Conservation (phyloP, 2,888 invertebrate species). For the Catocala nupta region DNA sequence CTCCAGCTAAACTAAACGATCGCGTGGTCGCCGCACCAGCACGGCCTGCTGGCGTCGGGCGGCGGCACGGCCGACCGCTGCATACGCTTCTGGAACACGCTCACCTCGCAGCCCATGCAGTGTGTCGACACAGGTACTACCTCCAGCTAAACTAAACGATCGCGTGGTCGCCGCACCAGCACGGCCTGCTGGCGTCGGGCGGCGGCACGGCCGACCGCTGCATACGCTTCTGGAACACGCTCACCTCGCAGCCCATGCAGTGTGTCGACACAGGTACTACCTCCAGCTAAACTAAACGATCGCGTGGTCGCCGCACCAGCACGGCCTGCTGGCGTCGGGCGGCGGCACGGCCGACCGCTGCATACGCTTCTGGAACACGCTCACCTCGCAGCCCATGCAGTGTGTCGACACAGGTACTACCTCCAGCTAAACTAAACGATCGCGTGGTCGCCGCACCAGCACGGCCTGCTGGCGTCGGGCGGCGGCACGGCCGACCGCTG, state of each 20-base stretch:
- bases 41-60: constrained; percentile 97
- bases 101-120: constrained; percentile 99
- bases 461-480: constrained; percentile 97
- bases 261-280: constrained; percentile 96
- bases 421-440: too few relatives aligned
- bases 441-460: constrained; percentile 98
- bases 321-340: constrained; percentile 97
- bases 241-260: constrained; percentile 99
- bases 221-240: constrained; percentile 99
- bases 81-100: constrained; percentile 99
- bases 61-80: constrained; percentile 99
- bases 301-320: constrained; percentile 98
- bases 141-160: too few relatives aligned
- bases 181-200: constrained; percentile 97
- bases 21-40: constrained; percentile 98
- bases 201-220: constrained; percentile 99
- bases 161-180: constrained; percentile 98
- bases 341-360: constrained; percentile 99
- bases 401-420: constrained; percentile 96
- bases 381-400: constrained; percentile 99
- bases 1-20: too few relatives aligned
- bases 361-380: constrained; percentile 99
- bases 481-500: constrained; percentile 99
- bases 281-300: too few relatives aligned
- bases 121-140: constrained; percentile 96